Evolutionary conservation across 2,113 vertebrate genomes (phyloP), one percentile per base, ranked within the genome.

Genomic region (mouse (Mus musculus)): DNA sequence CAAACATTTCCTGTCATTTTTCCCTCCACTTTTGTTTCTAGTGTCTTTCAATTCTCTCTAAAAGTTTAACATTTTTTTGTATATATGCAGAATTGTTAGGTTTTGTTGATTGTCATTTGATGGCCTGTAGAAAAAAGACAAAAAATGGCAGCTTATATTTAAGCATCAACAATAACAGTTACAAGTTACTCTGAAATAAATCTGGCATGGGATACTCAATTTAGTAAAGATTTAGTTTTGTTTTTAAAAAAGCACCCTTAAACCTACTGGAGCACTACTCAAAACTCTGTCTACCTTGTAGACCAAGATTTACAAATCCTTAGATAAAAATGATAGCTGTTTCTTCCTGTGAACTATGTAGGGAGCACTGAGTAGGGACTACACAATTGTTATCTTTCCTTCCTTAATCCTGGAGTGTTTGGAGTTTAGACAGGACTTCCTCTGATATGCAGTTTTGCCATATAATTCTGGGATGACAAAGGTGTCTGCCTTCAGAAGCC

Each of bases 1-100:
- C 26, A 96, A 49, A 71, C 87, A 56, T 93, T 95, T 93, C 16
- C 94, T 96, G 65, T 92, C 24, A 52, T 49, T 71, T 94, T 81
- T 93, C 67, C 7, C 85, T 85, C 73, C 14, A 81, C 28, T 61
- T 89, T 95, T 93, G 54, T 67, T 94, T 93, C 30, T 91, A 49
- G 54, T 71, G 4, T 90, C 71, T 88, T 92, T 72, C 67, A 84
- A 77, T 90, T 33, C 52, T 73, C 49, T 65, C 36, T 46, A 86
- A 71, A 93, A 87, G 10, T 42, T 82, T 39, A 54, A 71, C 46
- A 28, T 63, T 82, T 81, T 81, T 89, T 46, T 88, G 49, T 56
- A 30, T 39, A n/a, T 90, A 93, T 77, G 46, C 59, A 76, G 59
- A 94, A n/a, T 84, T 92, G 42, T 84, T 92, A 65, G 42, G n/a